phyloP scores from a whole-genome alignment of 2,888 invertebrate species.

The Sepiola atlantica region DNA sequence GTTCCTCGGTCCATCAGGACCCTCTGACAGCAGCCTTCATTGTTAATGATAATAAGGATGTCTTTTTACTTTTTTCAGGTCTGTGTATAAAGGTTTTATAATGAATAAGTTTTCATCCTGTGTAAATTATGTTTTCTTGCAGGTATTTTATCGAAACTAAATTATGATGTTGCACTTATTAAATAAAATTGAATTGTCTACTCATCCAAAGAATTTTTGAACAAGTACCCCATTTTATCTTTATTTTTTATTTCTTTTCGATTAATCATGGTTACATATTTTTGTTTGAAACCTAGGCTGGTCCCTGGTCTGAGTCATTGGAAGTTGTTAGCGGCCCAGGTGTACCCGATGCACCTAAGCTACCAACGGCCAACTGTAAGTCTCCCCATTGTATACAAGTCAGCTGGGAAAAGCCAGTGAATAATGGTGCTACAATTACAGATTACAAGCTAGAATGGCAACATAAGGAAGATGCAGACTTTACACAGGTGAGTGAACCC shows the following conservation, averaged over 20 bases:
- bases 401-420: slow-evolving; percentile 85
- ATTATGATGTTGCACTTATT: not conserved
- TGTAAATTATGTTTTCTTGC: too few species aligned
- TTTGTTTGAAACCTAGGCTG: slow-evolving; percentile 76
- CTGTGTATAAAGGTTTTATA: too few species aligned
- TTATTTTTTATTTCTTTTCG: not conserved
- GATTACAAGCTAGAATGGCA: slow-evolving; percentile 85
- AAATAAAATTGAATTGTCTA: not conserved
- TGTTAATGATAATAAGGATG: too few species aligned
- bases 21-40: too few species aligned
- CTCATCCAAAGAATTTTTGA: not conserved
- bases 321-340: slow-evolving; percentile 86
- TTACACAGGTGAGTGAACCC: slow-evolving; percentile 63
- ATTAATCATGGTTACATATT: not conserved
- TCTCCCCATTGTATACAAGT: slow-evolving; percentile 82
- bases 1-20: too few species aligned
- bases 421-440: slow-evolving; percentile 86
- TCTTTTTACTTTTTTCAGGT: too few species aligned
- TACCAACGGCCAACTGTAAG: slow-evolving; percentile 79
- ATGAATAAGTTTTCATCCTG: too few species aligned
- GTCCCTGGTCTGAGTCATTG: slow-evolving; percentile 85
- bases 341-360: slow-evolving; percentile 84
- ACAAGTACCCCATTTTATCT: not conserved
- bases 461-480: slow-evolving; percentile 66
- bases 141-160: not conserved